phyloP scores from a whole-genome alignment of 2,888 invertebrate genomes.

The Cephus spinipes region DNA sequence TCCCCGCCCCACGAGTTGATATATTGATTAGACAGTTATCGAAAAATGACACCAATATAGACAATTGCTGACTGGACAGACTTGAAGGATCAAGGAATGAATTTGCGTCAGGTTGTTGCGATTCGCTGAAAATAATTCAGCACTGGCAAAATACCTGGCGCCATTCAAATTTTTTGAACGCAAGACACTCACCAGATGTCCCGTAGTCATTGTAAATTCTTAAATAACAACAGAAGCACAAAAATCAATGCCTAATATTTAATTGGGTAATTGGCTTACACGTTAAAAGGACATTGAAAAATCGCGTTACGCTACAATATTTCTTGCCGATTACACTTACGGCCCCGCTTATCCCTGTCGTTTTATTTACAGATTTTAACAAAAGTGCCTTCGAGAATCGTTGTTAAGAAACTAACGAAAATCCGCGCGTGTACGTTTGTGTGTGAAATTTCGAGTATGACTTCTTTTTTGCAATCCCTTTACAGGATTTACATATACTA shows the following conservation, averaged over 20 bases:
- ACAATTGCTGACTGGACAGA: conserved; percentile 62
- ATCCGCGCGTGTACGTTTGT: conserved; percentile 1
- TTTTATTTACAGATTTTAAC: conserved; percentile 32
- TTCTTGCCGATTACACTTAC: conserved; percentile 58
- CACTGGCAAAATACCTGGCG: conserved; percentile 37
- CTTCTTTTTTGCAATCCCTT: not conserved
- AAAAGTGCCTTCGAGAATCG: conserved; percentile 50
- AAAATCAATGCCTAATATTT: conserved; percentile 57
- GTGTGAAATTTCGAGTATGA: not conserved
- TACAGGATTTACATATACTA: not conserved
- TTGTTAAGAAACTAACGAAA: conserved; percentile 60
- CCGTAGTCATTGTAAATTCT: conserved; percentile 10
- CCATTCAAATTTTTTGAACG: conserved; percentile 51
- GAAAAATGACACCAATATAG: conserved; percentile 65
- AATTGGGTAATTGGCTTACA: conserved; percentile 60
- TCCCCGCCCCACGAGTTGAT: conserved; percentile 51
- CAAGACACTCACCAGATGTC: conserved; percentile 41
- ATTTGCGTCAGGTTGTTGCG: not conserved
- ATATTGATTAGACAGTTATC: conserved; percentile 64
- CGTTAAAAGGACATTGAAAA: conserved; percentile 65
- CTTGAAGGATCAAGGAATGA: conserved; percentile 53
- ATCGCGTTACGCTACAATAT: conserved; percentile 59
- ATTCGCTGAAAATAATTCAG: not conserved
- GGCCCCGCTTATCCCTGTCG: conserved; percentile 6
- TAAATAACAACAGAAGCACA: conserved; percentile 58